Evolutionary conservation across 2,113 vertebrate genomes (phyloP).

Genomic region (Cyanocitta stelleri): DNA sequence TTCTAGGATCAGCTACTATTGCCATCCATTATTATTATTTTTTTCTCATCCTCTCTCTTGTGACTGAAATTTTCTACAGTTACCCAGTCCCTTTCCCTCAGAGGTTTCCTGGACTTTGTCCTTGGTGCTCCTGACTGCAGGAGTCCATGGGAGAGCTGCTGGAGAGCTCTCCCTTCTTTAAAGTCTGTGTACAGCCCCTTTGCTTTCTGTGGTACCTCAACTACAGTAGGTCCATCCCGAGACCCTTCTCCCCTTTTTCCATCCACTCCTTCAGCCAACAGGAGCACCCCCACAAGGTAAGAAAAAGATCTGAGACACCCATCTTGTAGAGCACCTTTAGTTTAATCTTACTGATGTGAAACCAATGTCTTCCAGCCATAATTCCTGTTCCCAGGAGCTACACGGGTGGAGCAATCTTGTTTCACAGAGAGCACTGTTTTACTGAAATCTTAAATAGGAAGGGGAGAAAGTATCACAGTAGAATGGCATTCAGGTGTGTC

Average conservation of each 20-base stretch:
- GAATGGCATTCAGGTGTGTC: not conserved
- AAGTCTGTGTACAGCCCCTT: not conserved
- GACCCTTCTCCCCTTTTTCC: not conserved
- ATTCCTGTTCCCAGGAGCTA: not conserved
- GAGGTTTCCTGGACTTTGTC: not conserved
- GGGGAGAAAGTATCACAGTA: not conserved
- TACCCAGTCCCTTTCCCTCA: not conserved
- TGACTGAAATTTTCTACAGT: not conserved
- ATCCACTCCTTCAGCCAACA: not conserved
- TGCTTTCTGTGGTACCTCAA: not conserved
- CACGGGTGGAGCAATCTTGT: not conserved
- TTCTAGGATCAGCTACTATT: not conserved
- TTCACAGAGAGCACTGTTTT: not conserved
- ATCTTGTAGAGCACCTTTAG: not conserved
- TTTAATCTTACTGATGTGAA: not conserved
- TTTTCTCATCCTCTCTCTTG: not conserved
- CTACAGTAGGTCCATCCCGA: rapidly evolving
- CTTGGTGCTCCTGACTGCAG: not conserved
- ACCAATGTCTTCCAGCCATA: not conserved
- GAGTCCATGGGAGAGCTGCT: not conserved
- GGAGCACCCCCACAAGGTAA: not conserved
- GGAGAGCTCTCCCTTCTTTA: not conserved
- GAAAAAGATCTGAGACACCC: not conserved
- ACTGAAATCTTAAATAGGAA: not conserved
- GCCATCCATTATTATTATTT: not conserved